Conservation (phyloP, 1,140 invertebrate species). For the Trachymyrmex septentrionalis region DNA sequence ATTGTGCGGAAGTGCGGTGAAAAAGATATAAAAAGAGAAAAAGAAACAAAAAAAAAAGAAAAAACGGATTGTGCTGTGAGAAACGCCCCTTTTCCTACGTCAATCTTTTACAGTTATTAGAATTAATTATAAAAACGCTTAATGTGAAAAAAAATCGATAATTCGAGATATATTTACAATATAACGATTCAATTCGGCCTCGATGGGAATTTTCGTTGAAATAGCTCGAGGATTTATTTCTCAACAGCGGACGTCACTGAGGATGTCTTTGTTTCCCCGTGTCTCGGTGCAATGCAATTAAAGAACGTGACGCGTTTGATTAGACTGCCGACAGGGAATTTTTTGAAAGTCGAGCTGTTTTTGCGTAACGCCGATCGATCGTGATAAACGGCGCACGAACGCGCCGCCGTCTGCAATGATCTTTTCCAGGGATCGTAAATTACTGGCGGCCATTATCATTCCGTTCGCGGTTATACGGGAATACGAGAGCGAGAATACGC, state of each 20-base stretch:
- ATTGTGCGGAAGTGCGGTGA: neutral
- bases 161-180: neutral
- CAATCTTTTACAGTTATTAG: neutral
- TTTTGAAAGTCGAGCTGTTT: conserved; percentile 45
- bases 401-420: conserved; percentile 44
- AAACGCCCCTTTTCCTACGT: too few species aligned
- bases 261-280: neutral
- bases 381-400: conserved; percentile 45
- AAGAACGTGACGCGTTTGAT: conserved; percentile 7
- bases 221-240: neutral
- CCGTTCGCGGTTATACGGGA: conserved; percentile 70
- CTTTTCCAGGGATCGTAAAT: conserved; percentile 69
- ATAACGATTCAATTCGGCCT: neutral
- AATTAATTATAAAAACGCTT: conserved; percentile 11
- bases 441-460: conserved; percentile 66
- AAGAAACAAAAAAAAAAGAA: too few species aligned
- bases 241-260: too few species aligned
- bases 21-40: neutral
- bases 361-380: conserved; percentile 52
- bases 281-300: neutral
- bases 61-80: too few species aligned
- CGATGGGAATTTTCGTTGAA: neutral
- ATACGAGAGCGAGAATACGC: conserved; percentile 49
- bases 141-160: neutral
- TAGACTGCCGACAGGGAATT: conserved; percentile 41